Percentiles rank a stretch among this genome's conserved stretches.
Evolutionary conservation across 2,797 vertebrate genomes (phyloP).

Genomic region (Arnoldichthys spilopterus): DNA sequence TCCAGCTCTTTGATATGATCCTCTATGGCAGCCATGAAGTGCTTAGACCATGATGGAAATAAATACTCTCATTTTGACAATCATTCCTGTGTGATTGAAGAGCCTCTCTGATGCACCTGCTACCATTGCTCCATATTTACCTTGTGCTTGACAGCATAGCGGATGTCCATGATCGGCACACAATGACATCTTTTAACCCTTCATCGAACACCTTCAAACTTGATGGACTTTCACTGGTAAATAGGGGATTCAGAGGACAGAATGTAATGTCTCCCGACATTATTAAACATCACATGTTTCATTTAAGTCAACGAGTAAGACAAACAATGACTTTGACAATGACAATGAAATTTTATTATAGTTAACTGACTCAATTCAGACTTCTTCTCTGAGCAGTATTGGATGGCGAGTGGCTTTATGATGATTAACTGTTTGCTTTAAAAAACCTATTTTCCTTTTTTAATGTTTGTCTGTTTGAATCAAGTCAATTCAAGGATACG

Average conservation of each 20-base stretch:
- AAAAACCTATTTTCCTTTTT: no score
- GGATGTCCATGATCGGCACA: slow-evolving; percentile 34
- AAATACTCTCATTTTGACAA: slow-evolving; percentile 57
- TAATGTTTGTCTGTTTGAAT: no score
- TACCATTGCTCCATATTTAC: slow-evolving; percentile 50
- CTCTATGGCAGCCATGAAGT: slow-evolving; percentile 60
- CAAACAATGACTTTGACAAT: no score
- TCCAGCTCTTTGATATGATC: slow-evolving; percentile 52
- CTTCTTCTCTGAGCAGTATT: neutral
- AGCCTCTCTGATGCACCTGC: slow-evolving; percentile 54
- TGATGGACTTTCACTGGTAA: neutral
- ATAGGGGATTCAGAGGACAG: neutral
- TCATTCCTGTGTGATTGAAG: slow-evolving; percentile 56
- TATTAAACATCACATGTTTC: no score
- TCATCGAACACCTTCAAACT: neutral
- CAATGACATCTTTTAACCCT: slow-evolving; percentile 34
- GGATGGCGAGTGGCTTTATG: neutral
- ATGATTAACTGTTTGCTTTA: neutral
- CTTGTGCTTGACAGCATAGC: slow-evolving; percentile 48
- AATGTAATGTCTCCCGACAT: no score
- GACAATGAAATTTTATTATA: no score
- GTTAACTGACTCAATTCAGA: neutral
- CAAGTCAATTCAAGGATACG: neutral
- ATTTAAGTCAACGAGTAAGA: no score
- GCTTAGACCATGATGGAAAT: slow-evolving; percentile 53